Evolutionary conservation across 2,888 invertebrate species (phyloP).

Genomic region (Microchrysa polita): DNA sequence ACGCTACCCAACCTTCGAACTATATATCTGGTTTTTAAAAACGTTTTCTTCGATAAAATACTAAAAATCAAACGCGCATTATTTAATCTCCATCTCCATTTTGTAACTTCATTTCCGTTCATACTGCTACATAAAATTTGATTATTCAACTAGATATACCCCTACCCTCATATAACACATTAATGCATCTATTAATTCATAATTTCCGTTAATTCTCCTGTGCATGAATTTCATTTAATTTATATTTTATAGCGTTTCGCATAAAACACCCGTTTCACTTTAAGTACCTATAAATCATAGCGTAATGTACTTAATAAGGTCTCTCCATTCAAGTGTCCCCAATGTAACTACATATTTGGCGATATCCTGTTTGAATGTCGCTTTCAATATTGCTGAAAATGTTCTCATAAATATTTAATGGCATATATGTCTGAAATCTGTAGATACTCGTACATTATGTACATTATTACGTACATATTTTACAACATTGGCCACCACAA

Average conservation of each 20-base stretch:
- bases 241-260: not conserved
- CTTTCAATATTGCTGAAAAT: conserved; percentile 5
- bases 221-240: conserved; percentile 13
- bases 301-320: conserved; percentile 22
- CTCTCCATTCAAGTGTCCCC: conserved; percentile 3
- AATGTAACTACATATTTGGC: not conserved
- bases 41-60: no score
- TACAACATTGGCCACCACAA: not conserved
- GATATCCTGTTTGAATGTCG: conserved; percentile 26
- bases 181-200: not conserved
- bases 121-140: no score
- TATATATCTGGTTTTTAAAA: no score
- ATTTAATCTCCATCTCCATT: no score
- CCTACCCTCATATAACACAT: no score
- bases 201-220: conserved; percentile 1
- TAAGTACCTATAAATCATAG: conserved; percentile 11
- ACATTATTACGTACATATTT: no score
- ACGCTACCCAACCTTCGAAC: no score
- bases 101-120: no score
- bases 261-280: not conserved
- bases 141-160: no score
- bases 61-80: no score
- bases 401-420: conserved; percentile 41
- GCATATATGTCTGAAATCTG: not conserved
- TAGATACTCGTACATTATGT: not conserved